Evolutionary conservation across 92 coral and sea anemone genomes (phyloP), one percentile per base, ranked within the genome.

Genomic region (Epizoanthus ramosus): DNA sequence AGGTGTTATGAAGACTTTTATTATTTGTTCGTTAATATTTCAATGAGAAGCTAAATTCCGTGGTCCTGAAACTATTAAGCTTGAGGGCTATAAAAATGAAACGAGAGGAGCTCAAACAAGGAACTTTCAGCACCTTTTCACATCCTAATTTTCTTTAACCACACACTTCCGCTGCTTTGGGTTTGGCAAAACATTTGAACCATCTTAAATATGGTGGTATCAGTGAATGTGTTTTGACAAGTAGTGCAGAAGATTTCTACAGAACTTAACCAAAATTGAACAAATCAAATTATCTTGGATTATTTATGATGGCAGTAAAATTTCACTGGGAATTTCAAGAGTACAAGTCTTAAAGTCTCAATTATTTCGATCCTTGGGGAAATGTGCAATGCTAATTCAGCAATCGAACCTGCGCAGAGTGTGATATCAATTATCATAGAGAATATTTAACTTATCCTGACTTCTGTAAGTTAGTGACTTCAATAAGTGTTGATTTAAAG

Each of bases 121-220:
- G 14, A 21, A 57, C 82, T 60, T 77, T 77, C 82, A 77, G 59
- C 82, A 77, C 82, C 82, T 41, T 77, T 63, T 59, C 70, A 77
- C 71, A 77, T 61, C 82, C 82, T 77, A 61, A 63, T 61, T 77
- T 77, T 61, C 71, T 77, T 77, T 61, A 45, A 61, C 82, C 68
- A 63, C 82, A 63, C 39, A 61, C 52, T 77, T 77, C 82, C 82
- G 82, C 66, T 77, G 24, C 18, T 77, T 77, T 77, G 63, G 22
- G 35, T 35, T 54, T 19, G 12, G 59, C 31, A 33, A 28, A 73
- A 17, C 7, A 59, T 37, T 39, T 33, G 2, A 60, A 41, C 57
- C 28, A 60, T 77, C 50, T 77, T 60, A 39, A 41, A 57, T 18
- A 57, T 33, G 24, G 67, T 35, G 60, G 50, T 57, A 75, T 22